phyloP scores from a whole-genome alignment of 2,888 invertebrate genomes.

The Drosophila barbarae region DNA sequence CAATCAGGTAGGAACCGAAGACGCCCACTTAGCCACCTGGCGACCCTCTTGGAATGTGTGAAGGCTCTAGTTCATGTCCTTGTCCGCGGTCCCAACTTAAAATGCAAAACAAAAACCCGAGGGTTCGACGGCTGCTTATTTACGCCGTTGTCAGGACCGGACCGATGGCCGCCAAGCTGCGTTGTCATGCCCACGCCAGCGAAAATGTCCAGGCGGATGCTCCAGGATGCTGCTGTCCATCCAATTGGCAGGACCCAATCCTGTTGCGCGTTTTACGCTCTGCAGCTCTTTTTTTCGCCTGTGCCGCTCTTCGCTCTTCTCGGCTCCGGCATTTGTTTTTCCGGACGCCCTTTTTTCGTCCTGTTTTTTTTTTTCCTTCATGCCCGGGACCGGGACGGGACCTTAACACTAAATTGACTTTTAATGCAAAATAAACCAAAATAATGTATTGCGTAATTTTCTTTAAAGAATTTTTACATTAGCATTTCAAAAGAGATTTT shows the following conservation, averaged over 20 bases:
- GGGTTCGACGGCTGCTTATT: constrained; percentile 67
- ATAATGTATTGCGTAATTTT: constrained; percentile 76
- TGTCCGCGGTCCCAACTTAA: constrained; percentile 66
- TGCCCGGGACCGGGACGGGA: constrained; percentile 16
- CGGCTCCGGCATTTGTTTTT: constrained; percentile 35
- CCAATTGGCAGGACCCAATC: constrained; percentile 55
- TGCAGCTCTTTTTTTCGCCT: constrained; percentile 54
- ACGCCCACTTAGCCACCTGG: constrained; percentile 26
- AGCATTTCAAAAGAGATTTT: constrained; percentile 75
- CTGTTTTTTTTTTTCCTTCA: constrained; percentile 29
- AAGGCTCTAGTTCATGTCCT: constrained; percentile 40
- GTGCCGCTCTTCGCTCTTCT: constrained; percentile 1
- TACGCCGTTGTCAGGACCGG: constrained; percentile 48
- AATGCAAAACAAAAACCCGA: constrained; percentile 69
- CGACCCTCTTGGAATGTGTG: constrained; percentile 49
- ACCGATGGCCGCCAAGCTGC: constrained; percentile 64
- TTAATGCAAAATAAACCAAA: constrained; percentile 76
- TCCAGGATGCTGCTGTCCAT: constrained; percentile 15
- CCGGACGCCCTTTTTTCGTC: constrained; percentile 45
- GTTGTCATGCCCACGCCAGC: constrained; percentile 62
- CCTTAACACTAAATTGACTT: constrained; percentile 76
- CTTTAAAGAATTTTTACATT: constrained; percentile 75
- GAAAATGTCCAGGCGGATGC: constrained; percentile 20
- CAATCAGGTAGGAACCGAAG: constrained; percentile 6
- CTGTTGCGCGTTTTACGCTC: constrained; percentile 68